Evolutionary conservation across 2,888 invertebrate species (phyloP).

Genomic region (Watsonalla binaria): DNA sequence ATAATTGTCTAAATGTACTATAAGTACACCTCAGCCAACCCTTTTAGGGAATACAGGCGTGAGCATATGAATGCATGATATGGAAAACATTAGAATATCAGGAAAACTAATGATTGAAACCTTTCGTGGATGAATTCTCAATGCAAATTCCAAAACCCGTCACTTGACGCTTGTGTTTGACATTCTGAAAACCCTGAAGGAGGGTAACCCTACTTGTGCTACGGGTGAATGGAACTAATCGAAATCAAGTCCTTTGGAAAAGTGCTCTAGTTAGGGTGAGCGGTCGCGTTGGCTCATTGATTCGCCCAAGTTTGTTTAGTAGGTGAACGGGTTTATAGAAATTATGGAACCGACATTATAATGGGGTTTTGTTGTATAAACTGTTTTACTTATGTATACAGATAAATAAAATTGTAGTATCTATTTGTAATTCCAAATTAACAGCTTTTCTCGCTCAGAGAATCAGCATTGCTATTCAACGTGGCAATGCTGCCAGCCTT

Average conservation of each 20-base stretch:
- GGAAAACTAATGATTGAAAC: not conserved
- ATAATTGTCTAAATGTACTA: too few species aligned
- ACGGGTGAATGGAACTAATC: conserved; percentile 44
- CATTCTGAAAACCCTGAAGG: conserved; percentile 12
- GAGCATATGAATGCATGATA: too few species aligned
- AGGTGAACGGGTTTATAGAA: not conserved
- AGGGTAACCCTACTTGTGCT: conserved; percentile 3
- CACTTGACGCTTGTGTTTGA: not conserved
- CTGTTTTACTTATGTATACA: not conserved
- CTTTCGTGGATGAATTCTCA: not conserved
- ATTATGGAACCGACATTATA: not conserved
- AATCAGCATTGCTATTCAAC: too few species aligned
- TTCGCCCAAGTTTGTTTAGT: conserved; percentile 8
- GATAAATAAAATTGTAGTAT: too few species aligned
- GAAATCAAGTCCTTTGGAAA: conserved; percentile 44
- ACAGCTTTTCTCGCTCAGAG: too few species aligned
- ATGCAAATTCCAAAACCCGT: not conserved
- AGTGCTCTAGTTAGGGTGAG: conserved; percentile 20
- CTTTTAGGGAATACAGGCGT: too few species aligned
- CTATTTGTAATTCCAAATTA: too few species aligned
- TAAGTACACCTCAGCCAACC: too few species aligned
- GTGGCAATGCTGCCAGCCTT: too few species aligned
- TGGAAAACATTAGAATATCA: too few species aligned
- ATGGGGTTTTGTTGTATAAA: not conserved
- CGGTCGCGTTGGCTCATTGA: conserved; percentile 17